Percentiles rank a stretch among this genome's conserved stretches.
Conservation (phyloP, 2,888 invertebrate species). For the Junonia oenone region DNA sequence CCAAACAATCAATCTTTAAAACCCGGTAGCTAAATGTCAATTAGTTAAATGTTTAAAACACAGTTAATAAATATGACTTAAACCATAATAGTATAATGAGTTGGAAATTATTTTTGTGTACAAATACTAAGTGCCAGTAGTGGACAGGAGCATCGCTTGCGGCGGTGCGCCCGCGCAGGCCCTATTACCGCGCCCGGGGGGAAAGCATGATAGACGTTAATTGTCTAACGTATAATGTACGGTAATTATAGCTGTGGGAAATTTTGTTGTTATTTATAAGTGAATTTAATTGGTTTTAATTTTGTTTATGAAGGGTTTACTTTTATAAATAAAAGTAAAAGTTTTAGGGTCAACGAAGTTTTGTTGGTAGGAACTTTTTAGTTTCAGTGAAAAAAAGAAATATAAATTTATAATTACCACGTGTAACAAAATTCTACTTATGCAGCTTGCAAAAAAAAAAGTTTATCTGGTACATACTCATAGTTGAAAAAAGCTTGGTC, state of each 20-base stretch:
- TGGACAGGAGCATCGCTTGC: conserved; percentile 37
- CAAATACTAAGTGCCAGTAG: conserved; percentile 34
- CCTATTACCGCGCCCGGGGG: conserved; percentile 37
- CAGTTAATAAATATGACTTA: conserved; percentile 2
- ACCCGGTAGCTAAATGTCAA: conserved; percentile 12
- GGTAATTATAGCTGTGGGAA: conserved; percentile 40
- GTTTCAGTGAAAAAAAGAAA: too few relatives aligned
- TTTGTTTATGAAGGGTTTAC: background rate
- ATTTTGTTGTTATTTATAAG: conserved; percentile 2
- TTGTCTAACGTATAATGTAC: conserved; percentile 51
- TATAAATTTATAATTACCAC: too few relatives aligned
- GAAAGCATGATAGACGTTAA: conserved; percentile 57
- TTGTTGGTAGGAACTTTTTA: too few relatives aligned
- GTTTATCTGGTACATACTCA: too few relatives aligned
- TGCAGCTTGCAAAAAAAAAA: too few relatives aligned
- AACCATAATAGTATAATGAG: conserved; percentile 22
- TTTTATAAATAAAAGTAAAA: background rate
- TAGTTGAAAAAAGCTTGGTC: too few relatives aligned
- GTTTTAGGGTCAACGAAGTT: too few relatives aligned
- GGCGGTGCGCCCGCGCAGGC: conserved; percentile 44
- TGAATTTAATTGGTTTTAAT: background rate
- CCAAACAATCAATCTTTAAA: background rate
- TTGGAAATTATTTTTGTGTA: conserved; percentile 49
- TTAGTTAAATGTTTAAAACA: conserved; percentile 50
- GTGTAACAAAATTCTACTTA: too few relatives aligned